Conservation (phyloP, 2,113 vertebrate species). For the Genyomyrus donnyi region DNA sequence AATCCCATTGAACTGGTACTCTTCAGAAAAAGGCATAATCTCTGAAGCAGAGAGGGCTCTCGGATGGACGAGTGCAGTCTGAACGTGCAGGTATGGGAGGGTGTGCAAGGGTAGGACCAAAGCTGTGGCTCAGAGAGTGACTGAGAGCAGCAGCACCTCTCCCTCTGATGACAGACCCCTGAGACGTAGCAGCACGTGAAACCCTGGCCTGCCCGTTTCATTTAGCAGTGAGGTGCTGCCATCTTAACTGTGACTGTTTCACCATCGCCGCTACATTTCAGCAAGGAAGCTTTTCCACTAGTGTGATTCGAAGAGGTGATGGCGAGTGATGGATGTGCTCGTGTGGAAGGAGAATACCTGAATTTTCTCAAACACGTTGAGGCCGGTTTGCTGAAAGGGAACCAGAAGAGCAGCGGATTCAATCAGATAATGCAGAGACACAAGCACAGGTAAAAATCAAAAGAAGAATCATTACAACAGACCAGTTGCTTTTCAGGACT, state of each 20-base stretch:
- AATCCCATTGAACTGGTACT: not conserved
- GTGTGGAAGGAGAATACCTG: slow-evolving; percentile 25
- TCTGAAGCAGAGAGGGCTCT: not conserved
- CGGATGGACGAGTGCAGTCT: not conserved
- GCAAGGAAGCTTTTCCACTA: not conserved
- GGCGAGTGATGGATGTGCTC: not conserved
- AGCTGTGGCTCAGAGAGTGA: not conserved
- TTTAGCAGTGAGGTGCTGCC: not conserved
- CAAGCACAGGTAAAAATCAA: not conserved
- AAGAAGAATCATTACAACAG: not conserved
- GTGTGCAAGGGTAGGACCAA: not conserved
- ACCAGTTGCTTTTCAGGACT: not conserved
- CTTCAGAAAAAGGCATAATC: not conserved
- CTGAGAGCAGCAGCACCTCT: not conserved
- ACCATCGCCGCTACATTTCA: not conserved
- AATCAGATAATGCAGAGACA: slow-evolving; percentile 4
- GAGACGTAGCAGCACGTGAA: not conserved
- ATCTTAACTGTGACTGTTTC: not conserved
- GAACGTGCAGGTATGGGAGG: not conserved
- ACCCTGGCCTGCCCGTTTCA: not conserved
- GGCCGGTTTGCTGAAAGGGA: slow-evolving; percentile 29
- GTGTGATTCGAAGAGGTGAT: not conserved
- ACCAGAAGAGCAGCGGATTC: slow-evolving; percentile 7
- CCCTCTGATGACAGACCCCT: not conserved
- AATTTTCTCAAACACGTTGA: slow-evolving; percentile 15